phyloP scores from a whole-genome alignment of 2,113 vertebrate genomes.

The Columba janthina region DNA sequence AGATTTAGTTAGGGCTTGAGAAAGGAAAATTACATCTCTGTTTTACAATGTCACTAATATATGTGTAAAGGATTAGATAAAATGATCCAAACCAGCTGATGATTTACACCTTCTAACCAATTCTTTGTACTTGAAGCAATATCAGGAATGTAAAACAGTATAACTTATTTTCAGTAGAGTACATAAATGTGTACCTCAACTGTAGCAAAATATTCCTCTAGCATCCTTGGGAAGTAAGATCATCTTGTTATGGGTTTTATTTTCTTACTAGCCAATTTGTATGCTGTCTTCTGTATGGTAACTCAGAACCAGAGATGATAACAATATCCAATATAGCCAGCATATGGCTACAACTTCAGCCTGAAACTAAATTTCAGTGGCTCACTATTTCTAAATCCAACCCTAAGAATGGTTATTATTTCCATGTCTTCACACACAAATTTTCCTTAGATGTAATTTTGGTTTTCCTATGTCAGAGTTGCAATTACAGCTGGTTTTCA shows the following conservation, averaged over 20 bases:
- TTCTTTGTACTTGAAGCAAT: slow-evolving; percentile 46
- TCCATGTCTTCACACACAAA: not conserved
- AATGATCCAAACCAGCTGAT: slow-evolving; percentile 51
- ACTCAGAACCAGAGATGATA: slow-evolving; percentile 21
- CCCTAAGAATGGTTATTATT: slow-evolving; percentile 16
- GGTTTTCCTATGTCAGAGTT: not conserved
- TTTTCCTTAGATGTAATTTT: not conserved
- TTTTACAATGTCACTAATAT: slow-evolving; percentile 68
- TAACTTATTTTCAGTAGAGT: slow-evolving; percentile 50
- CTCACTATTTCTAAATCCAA: not conserved
- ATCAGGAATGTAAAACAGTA: slow-evolving; percentile 45
- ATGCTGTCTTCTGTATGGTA: slow-evolving; percentile 19
- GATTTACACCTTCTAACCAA: slow-evolving; percentile 63
- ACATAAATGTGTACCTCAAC: slow-evolving; percentile 19
- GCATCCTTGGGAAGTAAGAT: slow-evolving; percentile 32
- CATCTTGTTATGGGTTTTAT: slow-evolving; percentile 11
- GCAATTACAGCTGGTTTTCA: not conserved
- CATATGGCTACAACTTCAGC: slow-evolving; percentile 7
- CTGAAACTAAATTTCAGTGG: slow-evolving; percentile 40
- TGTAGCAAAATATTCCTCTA: slow-evolving; percentile 45
- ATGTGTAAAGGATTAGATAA: slow-evolving; percentile 66
- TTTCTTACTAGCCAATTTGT: not conserved
- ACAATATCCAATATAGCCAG: not conserved
- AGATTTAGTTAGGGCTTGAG: slow-evolving; percentile 66
- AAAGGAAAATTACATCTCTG: slow-evolving; percentile 65